Evolutionary conservation across 1,140 invertebrate genomes (phyloP), one percentile per base, ranked within the genome.

Genomic region (Thalassaphorura encarpata): DNA sequence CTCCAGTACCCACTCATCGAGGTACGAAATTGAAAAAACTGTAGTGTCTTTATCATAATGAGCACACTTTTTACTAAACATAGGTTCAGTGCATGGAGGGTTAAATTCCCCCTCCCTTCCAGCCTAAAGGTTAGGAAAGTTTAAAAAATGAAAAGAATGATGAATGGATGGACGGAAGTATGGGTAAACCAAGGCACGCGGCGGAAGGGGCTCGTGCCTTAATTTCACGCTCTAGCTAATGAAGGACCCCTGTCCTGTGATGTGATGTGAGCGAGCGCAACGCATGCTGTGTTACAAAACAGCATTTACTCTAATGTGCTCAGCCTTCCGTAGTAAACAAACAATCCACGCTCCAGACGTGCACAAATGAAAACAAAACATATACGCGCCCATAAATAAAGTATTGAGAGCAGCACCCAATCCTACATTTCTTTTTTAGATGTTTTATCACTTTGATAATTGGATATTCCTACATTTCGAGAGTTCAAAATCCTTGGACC

Each of bases 111-210:
- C 8, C 8, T n/a, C 33, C n/a, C n/a, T 36, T 36, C n/a, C 33
- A 36, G 8, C 33, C 33, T n/a, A 11, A 11, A 8, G 8, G 8
- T n/a, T 36, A 11, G 8, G 8, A 36, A 8, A 36, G 33, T n/a
- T 36, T 8, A 36, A 36, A 36, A 36, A 11, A n/a, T n/a, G n/a
- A n/a, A 11, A 11, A 11, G 19, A 43, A 23, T 43, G 42, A 43
- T 43, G 42, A 43, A 43, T 43, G 42, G 18, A 18, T 18, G 19
- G 18, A 28, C 31, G 33, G 52, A 54, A 54, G 52, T 40, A 46
- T 27, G 40, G 24, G 41, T 54, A 54, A 48, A 33, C 53, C 53
- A 49, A 31, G 53, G 28, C 53, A 49, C 53, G 53, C 39, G 53
- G 16, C 45, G 13, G 40, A 43, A 11, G 11, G 33, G 11, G n/a